Evolutionary conservation across 2,797 vertebrate genomes (phyloP).

Genomic region (Apogon talboti): DNA sequence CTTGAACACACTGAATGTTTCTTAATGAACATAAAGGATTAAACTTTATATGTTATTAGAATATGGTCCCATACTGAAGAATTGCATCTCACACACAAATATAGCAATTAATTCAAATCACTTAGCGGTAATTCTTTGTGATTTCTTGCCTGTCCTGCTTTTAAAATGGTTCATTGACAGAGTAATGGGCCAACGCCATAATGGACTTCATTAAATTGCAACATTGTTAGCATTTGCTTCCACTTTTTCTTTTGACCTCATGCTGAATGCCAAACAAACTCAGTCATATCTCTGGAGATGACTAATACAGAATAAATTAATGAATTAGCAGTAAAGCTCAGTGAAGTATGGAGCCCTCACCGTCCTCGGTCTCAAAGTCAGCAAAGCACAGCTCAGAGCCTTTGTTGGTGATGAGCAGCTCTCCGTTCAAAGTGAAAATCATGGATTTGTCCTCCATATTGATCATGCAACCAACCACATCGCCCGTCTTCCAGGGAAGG

Average conservation of each 20-base stretch:
- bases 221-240: conserved; percentile 17
- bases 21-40: not conserved
- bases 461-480: conserved; percentile 98
- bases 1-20: not conserved
- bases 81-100: conserved; percentile 1
- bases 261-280: conserved; percentile 20
- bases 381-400: conserved; percentile 97
- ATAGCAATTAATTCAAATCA: conserved; percentile 9
- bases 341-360: conserved; percentile 82
- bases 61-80: not conserved
- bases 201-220: conserved; percentile 34
- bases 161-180: conserved; percentile 38
- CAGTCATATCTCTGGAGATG: conserved; percentile 23
- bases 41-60: not conserved
- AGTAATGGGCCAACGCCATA: conserved; percentile 19
- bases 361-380: conserved; percentile 94
- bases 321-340: conserved; percentile 9
- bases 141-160: not conserved
- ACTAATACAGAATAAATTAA: conserved; percentile 36
- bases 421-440: conserved; percentile 98
- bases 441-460: conserved; percentile 98
- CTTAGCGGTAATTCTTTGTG: conserved; percentile 1
- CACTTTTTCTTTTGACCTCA: conserved; percentile 1
- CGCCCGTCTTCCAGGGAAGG: conserved; percentile 93
- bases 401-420: conserved; percentile 95